Conservation (phyloP, 2,888 invertebrate species). For the Podotricha telesiphe region DNA sequence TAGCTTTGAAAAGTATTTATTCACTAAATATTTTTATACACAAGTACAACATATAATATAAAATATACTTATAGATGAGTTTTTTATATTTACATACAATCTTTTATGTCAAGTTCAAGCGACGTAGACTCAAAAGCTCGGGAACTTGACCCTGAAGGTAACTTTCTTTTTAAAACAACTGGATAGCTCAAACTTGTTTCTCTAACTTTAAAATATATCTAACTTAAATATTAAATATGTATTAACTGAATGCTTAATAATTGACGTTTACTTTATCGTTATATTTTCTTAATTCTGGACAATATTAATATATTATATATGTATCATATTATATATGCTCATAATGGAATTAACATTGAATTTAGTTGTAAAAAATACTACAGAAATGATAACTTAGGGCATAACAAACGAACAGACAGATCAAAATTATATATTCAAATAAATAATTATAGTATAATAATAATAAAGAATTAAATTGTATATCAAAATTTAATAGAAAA, state of each 20-base stretch:
- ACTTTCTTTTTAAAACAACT: constrained; percentile 19
- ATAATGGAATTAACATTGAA: too few relatives aligned
- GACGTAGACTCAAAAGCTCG: constrained; percentile 7
- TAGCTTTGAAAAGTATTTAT: too few relatives aligned
- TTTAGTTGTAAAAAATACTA: too few relatives aligned
- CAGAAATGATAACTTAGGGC: too few relatives aligned
- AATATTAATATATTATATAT: too few relatives aligned
- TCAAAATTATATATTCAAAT: too few relatives aligned
- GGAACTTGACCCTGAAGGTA: constrained; percentile 24
- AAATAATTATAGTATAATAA: background rate
- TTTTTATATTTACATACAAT: background rate
- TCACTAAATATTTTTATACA: too few relatives aligned
- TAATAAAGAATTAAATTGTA: background rate
- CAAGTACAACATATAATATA: too few relatives aligned
- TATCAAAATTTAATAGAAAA: background rate
- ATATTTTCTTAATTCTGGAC: too few relatives aligned
- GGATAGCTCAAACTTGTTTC: constrained; percentile 12
- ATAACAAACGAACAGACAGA: too few relatives aligned
- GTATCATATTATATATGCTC: too few relatives aligned
- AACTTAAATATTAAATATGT: background rate
- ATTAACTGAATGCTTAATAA: background rate
- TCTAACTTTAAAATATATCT: background rate
- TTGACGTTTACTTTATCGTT: background rate
- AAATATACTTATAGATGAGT: background rate
- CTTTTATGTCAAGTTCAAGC: constrained; percentile 21